Conservation (phyloP, 2,888 invertebrate species). For the Caprella mutica region DNA sequence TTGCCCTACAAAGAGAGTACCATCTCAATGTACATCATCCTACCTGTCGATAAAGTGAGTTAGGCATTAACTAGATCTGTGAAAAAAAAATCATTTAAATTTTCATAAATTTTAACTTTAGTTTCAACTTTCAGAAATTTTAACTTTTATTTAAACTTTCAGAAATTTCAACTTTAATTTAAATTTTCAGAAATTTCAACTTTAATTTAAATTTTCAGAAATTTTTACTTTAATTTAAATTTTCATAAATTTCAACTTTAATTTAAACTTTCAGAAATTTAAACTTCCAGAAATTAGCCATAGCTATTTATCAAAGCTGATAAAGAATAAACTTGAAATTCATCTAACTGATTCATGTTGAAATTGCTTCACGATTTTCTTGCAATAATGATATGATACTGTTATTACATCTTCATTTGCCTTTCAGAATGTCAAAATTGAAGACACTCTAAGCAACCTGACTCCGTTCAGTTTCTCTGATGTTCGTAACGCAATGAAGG, state of each 20-base stretch:
- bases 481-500: neutral
- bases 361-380: too few relatives aligned
- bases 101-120: slow-evolving; percentile 8
- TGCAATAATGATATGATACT: too few relatives aligned
- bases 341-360: too few relatives aligned
- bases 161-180: slow-evolving; percentile 7
- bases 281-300: too few relatives aligned
- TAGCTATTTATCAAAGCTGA: too few relatives aligned
- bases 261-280: neutral
- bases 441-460: neutral
- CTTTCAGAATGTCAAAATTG: neutral
- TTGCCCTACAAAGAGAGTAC: slow-evolving; percentile 36
- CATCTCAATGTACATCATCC: slow-evolving; percentile 36
- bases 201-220: neutral
- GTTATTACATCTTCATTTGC: neutral
- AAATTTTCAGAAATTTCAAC: neutral
- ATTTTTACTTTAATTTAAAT: neutral
- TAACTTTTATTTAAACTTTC: slow-evolving; percentile 6
- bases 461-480: neutral
- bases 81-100: slow-evolving; percentile 1
- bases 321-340: too few relatives aligned
- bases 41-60: slow-evolving; percentile 31
- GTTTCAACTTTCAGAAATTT: slow-evolving; percentile 12
- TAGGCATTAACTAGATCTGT: neutral
- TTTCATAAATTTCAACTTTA: neutral